Conservation (phyloP, 2,797 vertebrate genomes). For the Pantherophis vulpinus region DNA sequence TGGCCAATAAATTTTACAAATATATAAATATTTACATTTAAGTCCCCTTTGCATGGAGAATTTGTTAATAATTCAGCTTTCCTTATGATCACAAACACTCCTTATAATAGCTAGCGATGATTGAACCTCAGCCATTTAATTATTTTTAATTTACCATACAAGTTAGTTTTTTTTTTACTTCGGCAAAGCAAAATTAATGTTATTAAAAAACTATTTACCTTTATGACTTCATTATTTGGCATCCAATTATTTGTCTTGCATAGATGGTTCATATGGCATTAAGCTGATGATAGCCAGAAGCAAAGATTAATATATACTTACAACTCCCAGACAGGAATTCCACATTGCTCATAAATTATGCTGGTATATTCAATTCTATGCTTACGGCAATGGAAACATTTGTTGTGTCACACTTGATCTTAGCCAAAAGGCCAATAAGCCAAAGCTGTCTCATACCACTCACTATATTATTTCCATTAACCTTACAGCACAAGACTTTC, state of each 20-base stretch:
- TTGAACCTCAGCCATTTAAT: background rate
- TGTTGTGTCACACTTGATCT: background rate
- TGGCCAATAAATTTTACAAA: background rate
- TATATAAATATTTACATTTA: background rate
- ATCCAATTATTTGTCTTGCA: background rate
- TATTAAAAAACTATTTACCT: background rate
- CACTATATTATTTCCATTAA: background rate
- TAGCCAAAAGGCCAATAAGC: background rate
- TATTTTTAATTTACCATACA: background rate
- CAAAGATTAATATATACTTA: background rate
- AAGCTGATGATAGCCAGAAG: background rate
- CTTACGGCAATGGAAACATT: background rate
- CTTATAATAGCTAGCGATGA: background rate
- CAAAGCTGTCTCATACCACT: background rate
- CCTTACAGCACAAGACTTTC: background rate
- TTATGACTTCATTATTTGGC: background rate
- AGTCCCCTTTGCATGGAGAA: background rate
- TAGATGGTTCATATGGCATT: background rate
- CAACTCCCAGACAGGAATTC: background rate
- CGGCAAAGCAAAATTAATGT: background rate
- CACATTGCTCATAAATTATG: background rate
- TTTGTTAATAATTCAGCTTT: background rate
- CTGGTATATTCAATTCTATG: background rate
- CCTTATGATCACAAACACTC: background rate
- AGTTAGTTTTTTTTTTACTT: background rate